These are phyloP conservation scores for Coranthus polyacanthus DNA, from an alignment of 2,797 vertebrate genomes.

Conservation along the genomic window DNA sequence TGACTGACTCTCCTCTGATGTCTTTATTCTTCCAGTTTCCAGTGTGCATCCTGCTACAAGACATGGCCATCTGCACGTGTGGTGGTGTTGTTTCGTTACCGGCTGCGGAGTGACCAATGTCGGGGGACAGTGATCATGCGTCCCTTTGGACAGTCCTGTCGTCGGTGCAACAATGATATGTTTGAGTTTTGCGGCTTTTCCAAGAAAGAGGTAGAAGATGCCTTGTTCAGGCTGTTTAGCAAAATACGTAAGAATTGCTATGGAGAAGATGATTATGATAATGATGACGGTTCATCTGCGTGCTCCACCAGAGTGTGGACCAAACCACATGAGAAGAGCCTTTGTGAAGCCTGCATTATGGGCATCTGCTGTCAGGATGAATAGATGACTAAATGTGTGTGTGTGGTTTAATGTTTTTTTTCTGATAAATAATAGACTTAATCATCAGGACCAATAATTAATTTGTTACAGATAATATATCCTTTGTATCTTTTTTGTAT, in stretches of 20 bases:
- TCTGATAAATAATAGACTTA: neutral
- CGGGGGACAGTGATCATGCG: slow-evolving; percentile 72
- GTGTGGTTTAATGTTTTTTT: neutral
- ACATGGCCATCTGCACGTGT: slow-evolving; percentile 71
- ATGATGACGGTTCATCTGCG: rapidly evolving
- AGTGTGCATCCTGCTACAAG: slow-evolving; percentile 58
- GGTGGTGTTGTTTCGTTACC: slow-evolving; percentile 72
- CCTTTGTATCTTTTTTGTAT: neutral
- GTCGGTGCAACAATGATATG: neutral
- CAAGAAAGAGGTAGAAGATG: slow-evolving; percentile 2
- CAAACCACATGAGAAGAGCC: slow-evolving; percentile 59
- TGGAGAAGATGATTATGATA: neutral
- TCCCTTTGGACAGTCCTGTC: slow-evolving; percentile 73
- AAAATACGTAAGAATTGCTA: slow-evolving; percentile 81
- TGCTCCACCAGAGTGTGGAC: slow-evolving; percentile 22
- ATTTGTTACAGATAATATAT: neutral
- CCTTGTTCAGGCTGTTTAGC: slow-evolving; percentile 48
- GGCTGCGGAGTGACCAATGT: slow-evolving; percentile 22
- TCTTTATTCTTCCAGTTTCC: slow-evolving; percentile 58
- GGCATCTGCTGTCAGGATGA: slow-evolving; percentile 64
- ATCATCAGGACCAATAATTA: neutral
- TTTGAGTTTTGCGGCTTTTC: slow-evolving; percentile 58
- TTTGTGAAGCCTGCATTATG: slow-evolving; percentile 64
- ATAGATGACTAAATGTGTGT: neutral
- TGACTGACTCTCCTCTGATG: neutral